Conservation (phyloP, 2,113 vertebrate species). For the Andinoacara biseriatus region DNA sequence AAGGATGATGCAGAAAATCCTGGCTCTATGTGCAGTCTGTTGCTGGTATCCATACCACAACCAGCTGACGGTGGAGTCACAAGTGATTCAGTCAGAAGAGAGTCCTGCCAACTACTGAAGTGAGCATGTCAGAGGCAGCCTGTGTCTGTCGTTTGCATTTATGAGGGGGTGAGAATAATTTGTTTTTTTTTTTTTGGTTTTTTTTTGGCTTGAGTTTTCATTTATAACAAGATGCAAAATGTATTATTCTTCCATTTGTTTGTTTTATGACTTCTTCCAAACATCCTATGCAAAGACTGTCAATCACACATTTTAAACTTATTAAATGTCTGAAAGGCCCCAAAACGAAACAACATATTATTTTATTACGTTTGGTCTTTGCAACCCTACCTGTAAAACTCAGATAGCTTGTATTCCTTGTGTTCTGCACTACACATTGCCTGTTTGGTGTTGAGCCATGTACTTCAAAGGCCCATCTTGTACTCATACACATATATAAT, state of each 20-base stretch:
- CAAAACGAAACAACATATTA: neutral
- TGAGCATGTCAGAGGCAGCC: constrained; percentile 4
- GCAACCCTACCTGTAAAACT: neutral
- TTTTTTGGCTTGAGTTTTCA: neutral
- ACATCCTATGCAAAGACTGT: neutral
- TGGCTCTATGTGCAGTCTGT: constrained; percentile 42
- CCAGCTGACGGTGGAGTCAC: constrained; percentile 58
- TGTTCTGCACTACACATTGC: neutral
- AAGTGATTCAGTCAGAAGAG: constrained; percentile 42
- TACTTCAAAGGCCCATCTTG: neutral
- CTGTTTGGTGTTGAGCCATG: neutral
- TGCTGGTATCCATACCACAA: constrained; percentile 31
- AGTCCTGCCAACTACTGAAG: constrained; percentile 26
- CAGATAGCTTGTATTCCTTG: neutral
- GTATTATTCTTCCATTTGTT: neutral
- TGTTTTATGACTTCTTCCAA: neutral
- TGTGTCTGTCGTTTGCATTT: neutral
- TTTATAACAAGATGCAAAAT: neutral
- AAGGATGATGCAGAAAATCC: constrained; percentile 70
- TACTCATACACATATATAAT: neutral
- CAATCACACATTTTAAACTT: neutral
- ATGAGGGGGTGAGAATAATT: neutral
- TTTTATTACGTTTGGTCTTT: neutral
- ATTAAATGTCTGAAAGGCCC: neutral
- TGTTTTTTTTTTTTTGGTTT: neutral